Base-by-base conservation (phyloP, 2,113 vertebrate genomes). In the Campylomormyrus numenius region DNA sequence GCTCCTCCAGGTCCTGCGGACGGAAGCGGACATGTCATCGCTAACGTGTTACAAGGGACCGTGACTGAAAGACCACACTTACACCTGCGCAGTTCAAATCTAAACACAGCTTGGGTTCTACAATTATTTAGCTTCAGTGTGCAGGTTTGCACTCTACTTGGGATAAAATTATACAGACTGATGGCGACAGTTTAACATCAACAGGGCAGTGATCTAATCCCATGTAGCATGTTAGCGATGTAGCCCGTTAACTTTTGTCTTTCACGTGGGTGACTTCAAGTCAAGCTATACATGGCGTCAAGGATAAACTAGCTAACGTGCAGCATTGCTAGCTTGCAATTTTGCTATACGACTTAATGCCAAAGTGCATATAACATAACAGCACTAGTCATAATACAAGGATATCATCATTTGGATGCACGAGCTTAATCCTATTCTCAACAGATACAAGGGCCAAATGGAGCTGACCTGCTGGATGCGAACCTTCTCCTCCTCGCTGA, bases 401-500 rank as follows among this genome's bases (percentile, higher is more conserved):
- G 27, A 70, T 70, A 80, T 80, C 42, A 7, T 8, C 35, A 42
- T 85, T 1, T 48, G 17, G 4, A 46, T n/a, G 21, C 21, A 85
- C 1, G 3, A 48, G 21, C 21, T 24, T 46, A n/a, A 48, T 85
- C 19, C 19, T 85, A 10, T 24, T 85, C 42, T 46, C 15, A 42
- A 42, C 15, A 11, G 10, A 42, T 42, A 35, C 35, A 77, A 35
- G 83, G 9, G 83, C 21, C 45, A 85, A 19, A n/a, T 10, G 2
- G 21, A 74, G 31, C 39, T 91, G 45, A 96, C 96, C 96, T 96
- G 95, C 94, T 95, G 94, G 84, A 96, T 93, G 93, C 92, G 94
- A 66, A 92, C 88, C 90, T 96, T 96, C 92, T 97, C 96, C 92
- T 96, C 95, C 89, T 96, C 96, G 91, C 95, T 95, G 85, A 89